Evolutionary conservation across 2,113 vertebrate genomes (phyloP).

Genomic region (Ochotona princeps): DNA sequence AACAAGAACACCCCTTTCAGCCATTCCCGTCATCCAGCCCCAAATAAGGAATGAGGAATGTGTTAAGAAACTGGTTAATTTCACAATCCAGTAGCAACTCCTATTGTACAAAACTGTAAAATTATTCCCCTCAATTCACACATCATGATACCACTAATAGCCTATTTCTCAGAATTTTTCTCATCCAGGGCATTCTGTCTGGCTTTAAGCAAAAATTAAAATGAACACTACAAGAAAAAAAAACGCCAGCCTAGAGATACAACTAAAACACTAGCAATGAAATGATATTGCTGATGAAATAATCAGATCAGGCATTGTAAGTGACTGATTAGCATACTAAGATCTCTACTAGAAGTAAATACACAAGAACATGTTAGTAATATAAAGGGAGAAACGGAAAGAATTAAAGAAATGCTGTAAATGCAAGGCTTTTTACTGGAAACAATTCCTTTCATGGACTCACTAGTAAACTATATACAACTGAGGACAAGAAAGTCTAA

Average conservation of each 20-base stretch:
- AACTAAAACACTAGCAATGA: neutral
- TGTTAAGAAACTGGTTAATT: neutral
- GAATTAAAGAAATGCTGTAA: neutral
- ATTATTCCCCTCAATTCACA: neutral
- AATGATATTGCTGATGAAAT: neutral
- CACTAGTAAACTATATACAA: neutral
- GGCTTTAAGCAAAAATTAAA: slow-evolving; percentile 5
- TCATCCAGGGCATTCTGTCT: neutral
- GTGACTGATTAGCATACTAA: neutral
- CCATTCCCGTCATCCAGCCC: neutral
- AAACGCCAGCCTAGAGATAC: neutral
- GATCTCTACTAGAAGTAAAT: neutral
- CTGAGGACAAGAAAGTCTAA: neutral
- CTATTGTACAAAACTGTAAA: too few relatives aligned
- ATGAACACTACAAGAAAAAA: neutral
- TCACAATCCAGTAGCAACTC: neutral
- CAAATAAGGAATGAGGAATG: neutral
- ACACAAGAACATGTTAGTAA: neutral
- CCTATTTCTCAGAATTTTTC: neutral
- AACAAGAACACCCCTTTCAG: neutral
- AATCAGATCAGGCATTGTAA: neutral
- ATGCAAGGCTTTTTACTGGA: neutral
- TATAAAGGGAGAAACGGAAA: neutral
- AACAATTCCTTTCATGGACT: neutral
- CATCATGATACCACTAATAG: neutral